Conservation (phyloP, 2,113 vertebrate species). For the Notarius lentiginosus region DNA sequence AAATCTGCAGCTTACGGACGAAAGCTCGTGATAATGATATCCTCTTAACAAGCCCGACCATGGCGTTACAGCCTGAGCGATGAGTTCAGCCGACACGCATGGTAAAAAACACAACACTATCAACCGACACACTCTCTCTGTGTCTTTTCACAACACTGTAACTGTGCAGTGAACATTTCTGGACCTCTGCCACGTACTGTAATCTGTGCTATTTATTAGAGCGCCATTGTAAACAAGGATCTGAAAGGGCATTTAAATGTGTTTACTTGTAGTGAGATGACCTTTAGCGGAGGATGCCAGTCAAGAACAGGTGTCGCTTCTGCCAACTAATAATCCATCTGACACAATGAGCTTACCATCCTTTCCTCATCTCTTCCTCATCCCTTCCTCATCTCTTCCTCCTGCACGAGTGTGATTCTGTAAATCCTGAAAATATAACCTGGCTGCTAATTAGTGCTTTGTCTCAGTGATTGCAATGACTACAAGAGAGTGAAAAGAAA, state of each 20-base stretch:
- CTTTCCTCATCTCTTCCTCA: conserved; percentile 24
- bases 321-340: conserved; percentile 27
- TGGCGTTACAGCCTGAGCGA: conserved; percentile 69
- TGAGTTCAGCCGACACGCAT: conserved; percentile 65
- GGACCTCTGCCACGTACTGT: conserved; percentile 14
- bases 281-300: conserved; percentile 32
- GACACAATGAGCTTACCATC: conserved; percentile 40
- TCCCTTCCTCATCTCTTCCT: conserved; percentile 3
- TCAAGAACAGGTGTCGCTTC: conserved; percentile 23
- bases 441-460: conserved; percentile 69
- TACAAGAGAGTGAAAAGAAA: conserved; percentile 57
- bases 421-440: conserved; percentile 1
- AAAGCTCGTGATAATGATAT: conserved; percentile 78
- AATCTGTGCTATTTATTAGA: conserved; percentile 17
- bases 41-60: conserved; percentile 73
- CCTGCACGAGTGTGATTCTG: background rate
- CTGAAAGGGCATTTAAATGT: conserved; percentile 33
- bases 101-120: conserved; percentile 60
- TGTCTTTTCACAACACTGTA: background rate
- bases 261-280: conserved; percentile 38
- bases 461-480: conserved; percentile 69
- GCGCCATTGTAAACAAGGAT: background rate
- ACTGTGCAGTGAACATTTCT: background rate
- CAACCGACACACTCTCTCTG: conserved; percentile 58
- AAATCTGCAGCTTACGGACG: conserved; percentile 77